Evolutionary conservation across 2,888 invertebrate genomes (phyloP).

Genomic region (Xestia rhomboidea): DNA sequence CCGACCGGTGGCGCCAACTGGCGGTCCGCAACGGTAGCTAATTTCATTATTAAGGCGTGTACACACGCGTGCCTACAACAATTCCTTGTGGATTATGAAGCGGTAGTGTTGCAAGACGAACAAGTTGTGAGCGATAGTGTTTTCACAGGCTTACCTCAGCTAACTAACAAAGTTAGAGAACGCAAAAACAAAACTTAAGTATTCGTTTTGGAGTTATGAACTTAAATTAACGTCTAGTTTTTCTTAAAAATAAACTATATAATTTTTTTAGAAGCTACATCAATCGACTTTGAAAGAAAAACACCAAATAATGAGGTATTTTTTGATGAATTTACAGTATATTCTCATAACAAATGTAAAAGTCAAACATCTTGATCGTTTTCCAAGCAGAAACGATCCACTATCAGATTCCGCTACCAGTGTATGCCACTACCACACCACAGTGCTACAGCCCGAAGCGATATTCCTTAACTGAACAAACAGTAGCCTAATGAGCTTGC

Average conservation of each 20-base stretch:
- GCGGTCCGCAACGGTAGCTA: conserved; percentile 67
- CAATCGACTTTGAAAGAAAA: not conserved
- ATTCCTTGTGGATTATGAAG: conserved; percentile 76
- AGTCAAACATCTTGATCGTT: not conserved
- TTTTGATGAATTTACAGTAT: too few relatives aligned
- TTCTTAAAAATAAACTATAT: not conserved
- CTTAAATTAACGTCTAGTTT: not conserved
- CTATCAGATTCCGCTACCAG: conserved; percentile 32
- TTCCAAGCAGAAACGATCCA: not conserved
- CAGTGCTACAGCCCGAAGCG: conserved; percentile 69
- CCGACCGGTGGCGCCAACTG: conserved; percentile 30
- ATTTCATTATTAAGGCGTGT: conserved; percentile 82
- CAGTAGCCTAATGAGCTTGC: conserved; percentile 75
- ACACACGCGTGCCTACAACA: conserved; percentile 76
- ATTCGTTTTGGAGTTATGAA: not conserved
- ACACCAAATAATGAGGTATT: not conserved
- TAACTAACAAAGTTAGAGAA: not conserved
- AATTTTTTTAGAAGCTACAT: not conserved
- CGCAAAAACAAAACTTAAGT: not conserved
- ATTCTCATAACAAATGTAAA: not conserved
- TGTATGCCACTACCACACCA: conserved; percentile 57
- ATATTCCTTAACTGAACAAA: conserved; percentile 77
- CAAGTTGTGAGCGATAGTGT: conserved; percentile 26
- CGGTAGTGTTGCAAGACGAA: conserved; percentile 24
- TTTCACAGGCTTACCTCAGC: not conserved